Conservation (phyloP, 1,140 invertebrate species). For the Drosophila pallidifrons region DNA sequence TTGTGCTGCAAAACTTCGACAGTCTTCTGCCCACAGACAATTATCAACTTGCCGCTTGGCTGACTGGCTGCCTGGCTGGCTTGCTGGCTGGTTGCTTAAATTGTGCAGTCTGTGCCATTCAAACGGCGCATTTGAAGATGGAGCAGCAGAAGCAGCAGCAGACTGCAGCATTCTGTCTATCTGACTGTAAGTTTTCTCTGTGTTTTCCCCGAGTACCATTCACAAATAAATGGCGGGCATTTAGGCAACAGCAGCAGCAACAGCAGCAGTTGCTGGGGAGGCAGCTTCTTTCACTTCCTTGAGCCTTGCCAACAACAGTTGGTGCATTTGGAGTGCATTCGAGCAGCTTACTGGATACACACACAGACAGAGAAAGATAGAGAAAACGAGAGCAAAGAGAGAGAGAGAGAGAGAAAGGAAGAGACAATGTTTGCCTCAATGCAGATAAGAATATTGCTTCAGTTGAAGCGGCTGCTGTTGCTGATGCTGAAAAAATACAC, state of each 20-base stretch:
- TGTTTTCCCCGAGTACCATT: slow-evolving; percentile 61
- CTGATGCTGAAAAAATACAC: slow-evolving; percentile 39
- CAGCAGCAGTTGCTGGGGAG: slow-evolving; percentile 5
- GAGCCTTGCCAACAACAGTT: slow-evolving; percentile 67
- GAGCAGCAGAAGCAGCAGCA: slow-evolving; percentile 18
- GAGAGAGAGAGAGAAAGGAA: slow-evolving; percentile 22
- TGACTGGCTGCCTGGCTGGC: background rate
- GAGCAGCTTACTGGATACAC: slow-evolving; percentile 43
- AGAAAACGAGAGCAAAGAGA: slow-evolving; percentile 13
- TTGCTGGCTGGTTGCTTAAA: slow-evolving; percentile 28
- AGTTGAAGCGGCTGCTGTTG: slow-evolving; percentile 47
- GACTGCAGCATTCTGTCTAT: slow-evolving; percentile 42
- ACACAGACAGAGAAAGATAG: slow-evolving; percentile 28
- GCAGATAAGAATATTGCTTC: slow-evolving; percentile 77
- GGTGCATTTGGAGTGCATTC: slow-evolving; percentile 55
- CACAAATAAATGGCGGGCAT: slow-evolving; percentile 80
- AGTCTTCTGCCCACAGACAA: slow-evolving; percentile 20
- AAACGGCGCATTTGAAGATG: slow-evolving; percentile 56
- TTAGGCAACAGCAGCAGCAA: slow-evolving; percentile 56
- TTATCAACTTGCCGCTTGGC: slow-evolving; percentile 47
- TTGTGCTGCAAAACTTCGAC: background rate
- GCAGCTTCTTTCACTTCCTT: slow-evolving; percentile 52
- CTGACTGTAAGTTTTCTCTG: slow-evolving; percentile 43
- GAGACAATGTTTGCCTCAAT: slow-evolving; percentile 61
- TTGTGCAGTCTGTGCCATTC: slow-evolving; percentile 52